Conservation (phyloP, 2,888 invertebrate species). For the Acronicta leporina region DNA sequence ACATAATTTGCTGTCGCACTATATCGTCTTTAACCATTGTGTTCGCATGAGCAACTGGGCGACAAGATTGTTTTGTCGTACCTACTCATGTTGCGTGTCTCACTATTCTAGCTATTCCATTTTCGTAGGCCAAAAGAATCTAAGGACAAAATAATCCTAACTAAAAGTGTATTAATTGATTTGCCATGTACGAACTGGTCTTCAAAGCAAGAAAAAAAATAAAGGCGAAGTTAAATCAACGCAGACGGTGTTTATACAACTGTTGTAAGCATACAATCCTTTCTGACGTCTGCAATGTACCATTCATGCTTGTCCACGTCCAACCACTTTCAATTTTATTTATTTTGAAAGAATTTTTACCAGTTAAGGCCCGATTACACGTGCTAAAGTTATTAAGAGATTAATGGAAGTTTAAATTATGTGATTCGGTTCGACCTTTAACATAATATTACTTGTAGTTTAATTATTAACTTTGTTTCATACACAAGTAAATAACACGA, state of each 20-base stretch:
- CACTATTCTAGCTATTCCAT: too few relatives aligned
- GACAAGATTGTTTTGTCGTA: too few relatives aligned
- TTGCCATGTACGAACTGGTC: conserved; percentile 2
- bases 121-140: too few relatives aligned
- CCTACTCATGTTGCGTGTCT: too few relatives aligned
- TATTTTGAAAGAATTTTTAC: conserved; percentile 14
- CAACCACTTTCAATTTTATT: conserved; percentile 36
- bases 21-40: too few relatives aligned
- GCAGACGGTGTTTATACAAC: conserved; percentile 28
- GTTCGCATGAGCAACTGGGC: too few relatives aligned
- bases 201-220: conserved; percentile 13
- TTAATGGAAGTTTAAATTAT: too few relatives aligned
- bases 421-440: too few relatives aligned
- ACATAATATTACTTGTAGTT: too few relatives aligned
- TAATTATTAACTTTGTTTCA: too few relatives aligned
- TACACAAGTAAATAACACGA: too few relatives aligned
- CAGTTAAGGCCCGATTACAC: neutral
- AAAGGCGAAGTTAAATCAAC: conserved; percentile 26
- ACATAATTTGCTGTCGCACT: too few relatives aligned
- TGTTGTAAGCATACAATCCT: conserved; percentile 34
- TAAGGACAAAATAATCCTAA: neutral
- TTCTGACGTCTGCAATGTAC: conserved; percentile 26
- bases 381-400: neutral
- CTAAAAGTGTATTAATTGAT: neutral
- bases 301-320: conserved; percentile 15